Percentiles rank a stretch among this genome's conserved stretches.
Evolutionary conservation across 2,113 vertebrate species (phyloP).

Genomic region (Phyllopteryx taeniolatus): DNA sequence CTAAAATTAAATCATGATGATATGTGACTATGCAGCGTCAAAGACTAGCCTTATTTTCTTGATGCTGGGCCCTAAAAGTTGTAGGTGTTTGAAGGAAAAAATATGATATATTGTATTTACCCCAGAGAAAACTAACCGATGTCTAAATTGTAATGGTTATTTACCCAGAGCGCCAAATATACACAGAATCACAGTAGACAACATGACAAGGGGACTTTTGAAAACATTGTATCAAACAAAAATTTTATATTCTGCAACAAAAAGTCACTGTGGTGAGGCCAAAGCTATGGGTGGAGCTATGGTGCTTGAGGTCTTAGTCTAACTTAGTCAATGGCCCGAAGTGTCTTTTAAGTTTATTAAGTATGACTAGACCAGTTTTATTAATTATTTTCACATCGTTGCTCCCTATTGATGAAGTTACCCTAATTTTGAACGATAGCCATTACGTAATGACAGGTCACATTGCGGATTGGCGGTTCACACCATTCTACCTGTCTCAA

Average conservation of each 20-base stretch:
- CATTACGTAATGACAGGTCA: not conserved
- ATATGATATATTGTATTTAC: not conserved
- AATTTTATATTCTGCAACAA: slow-evolving; percentile 11
- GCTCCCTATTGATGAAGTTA: not conserved
- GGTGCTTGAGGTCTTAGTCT: slow-evolving; percentile 33
- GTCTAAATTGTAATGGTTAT: slow-evolving; percentile 31
- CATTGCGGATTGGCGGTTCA: too few species aligned
- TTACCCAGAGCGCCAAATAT: slow-evolving; percentile 38
- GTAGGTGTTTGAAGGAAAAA: slow-evolving; percentile 13
- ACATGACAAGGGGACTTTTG: slow-evolving; percentile 37
- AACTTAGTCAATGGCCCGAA: slow-evolving; percentile 41
- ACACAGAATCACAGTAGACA: slow-evolving; percentile 28
- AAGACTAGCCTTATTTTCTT: slow-evolving; percentile 17
- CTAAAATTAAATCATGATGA: slow-evolving; percentile 13
- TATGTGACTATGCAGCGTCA: slow-evolving; percentile 6
- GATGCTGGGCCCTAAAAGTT: slow-evolving; percentile 11
- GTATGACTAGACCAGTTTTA: too few species aligned
- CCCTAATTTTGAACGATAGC: not conserved
- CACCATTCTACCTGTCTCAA: too few species aligned
- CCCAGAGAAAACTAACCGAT: slow-evolving; percentile 15
- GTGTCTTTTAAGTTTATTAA: slow-evolving; percentile 19
- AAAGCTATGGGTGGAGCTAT: slow-evolving; percentile 18
- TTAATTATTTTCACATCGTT: not conserved
- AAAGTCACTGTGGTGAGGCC: slow-evolving; percentile 39
- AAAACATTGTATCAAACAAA: slow-evolving; percentile 45